Conservation (phyloP, 2,888 invertebrate genomes). For the Xanthorhoe spadicearia region DNA sequence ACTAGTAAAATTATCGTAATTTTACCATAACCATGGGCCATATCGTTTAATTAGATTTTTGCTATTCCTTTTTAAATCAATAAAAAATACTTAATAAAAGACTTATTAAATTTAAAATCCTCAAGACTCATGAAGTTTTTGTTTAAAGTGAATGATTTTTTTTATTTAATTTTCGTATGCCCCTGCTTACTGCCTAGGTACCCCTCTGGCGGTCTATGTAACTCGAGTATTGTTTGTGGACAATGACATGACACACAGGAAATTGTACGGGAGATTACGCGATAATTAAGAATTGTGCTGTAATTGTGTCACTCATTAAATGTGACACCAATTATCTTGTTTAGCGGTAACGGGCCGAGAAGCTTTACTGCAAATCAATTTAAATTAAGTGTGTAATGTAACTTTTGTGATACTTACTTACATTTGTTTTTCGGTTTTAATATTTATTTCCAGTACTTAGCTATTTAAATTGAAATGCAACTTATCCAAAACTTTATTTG, state of each 20-base stretch:
- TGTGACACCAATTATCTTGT: conserved; percentile 24
- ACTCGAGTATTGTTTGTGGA: conserved; percentile 60
- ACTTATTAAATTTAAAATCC: no score
- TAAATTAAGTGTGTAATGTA: not conserved
- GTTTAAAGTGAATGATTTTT: not conserved
- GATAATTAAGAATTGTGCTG: conserved; percentile 51
- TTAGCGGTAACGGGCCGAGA: conserved; percentile 3
- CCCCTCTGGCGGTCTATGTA: conserved; percentile 56
- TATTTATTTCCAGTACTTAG: no score
- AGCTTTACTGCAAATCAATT: not conserved
- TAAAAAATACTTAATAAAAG: no score
- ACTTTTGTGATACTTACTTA: no score
- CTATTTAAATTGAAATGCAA: no score
- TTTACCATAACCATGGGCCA: no score
- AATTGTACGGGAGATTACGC: conserved; percentile 51
- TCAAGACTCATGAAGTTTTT: no score
- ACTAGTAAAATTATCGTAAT: no score
- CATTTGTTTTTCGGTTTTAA: no score
- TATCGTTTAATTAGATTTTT: no score
- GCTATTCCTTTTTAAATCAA: no score
- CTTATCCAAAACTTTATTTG: not conserved
- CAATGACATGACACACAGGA: conserved; percentile 60
- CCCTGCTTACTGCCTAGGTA: not conserved
- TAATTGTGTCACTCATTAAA: conserved; percentile 35
- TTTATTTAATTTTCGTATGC: not conserved